phyloP scores from a whole-genome alignment of 2,888 invertebrate species.

The Dusona sp. region DNA sequence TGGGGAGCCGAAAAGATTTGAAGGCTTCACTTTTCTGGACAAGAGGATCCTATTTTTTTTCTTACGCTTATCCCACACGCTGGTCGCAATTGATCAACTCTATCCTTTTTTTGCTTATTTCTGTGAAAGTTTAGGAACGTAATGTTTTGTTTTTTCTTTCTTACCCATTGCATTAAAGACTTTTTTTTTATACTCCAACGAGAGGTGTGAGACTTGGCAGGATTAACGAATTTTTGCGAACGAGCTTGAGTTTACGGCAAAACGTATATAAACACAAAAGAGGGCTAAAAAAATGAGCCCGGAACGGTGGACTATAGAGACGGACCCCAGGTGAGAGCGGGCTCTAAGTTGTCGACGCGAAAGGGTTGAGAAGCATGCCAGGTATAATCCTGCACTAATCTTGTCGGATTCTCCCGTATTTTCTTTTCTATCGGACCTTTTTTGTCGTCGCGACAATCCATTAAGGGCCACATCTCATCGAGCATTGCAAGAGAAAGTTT shows the following conservation, averaged over 20 bases:
- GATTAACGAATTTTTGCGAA: conserved; percentile 63
- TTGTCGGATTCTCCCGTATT: conserved; percentile 53
- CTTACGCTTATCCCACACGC: conserved; percentile 12
- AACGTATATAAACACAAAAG: conserved; percentile 19
- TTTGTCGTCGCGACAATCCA: conserved; percentile 51
- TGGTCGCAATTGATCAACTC: neutral
- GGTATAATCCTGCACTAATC: conserved; percentile 73
- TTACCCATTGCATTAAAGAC: conserved; percentile 45
- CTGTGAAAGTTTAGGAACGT: conserved; percentile 42
- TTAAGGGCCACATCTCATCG: conserved; percentile 21
- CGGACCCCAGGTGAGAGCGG: conserved; percentile 6
- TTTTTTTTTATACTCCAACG: conserved; percentile 58
- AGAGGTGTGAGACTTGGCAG: conserved; percentile 37
- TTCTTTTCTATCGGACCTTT: conserved; percentile 64
- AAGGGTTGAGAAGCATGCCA: conserved; percentile 74
- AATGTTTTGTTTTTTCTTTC: conserved; percentile 38
- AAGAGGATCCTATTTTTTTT: conserved; percentile 21
- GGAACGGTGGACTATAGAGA: neutral
- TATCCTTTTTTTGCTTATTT: conserved; percentile 34
- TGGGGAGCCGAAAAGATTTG: conserved; percentile 7
- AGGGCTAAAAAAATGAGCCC: conserved; percentile 21
- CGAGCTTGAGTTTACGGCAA: conserved; percentile 42
- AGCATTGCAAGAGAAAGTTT: conserved; percentile 20
- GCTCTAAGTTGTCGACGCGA: conserved; percentile 53
- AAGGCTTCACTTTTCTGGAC: conserved; percentile 13